These are phyloP conservation scores for Myotis daubentonii DNA, from an alignment of 2,797 vertebrate species.

Conservation along the genomic window DNA sequence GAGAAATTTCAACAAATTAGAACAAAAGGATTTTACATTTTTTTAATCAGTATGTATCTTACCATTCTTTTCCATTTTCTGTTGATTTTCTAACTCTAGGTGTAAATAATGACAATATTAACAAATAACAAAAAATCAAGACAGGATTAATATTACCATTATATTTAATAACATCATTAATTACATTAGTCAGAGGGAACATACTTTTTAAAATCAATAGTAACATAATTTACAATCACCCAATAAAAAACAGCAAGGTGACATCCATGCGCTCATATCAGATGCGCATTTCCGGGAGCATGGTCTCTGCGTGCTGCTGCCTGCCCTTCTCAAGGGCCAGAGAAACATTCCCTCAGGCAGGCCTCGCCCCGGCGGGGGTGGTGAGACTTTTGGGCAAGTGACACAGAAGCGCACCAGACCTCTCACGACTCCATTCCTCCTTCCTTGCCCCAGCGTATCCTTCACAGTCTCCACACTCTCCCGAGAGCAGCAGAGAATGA, in stretches of 20 bases:
- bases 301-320: neutral
- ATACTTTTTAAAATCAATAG: neutral
- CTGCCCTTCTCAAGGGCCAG: neutral
- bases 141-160: too few relatives aligned
- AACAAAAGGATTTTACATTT: neutral
- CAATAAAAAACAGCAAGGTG: neutral
- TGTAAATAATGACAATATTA: neutral
- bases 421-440: neutral
- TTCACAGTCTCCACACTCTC: neutral
- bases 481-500: constrained; percentile 45
- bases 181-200: neutral
- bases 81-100: neutral
- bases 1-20: neutral
- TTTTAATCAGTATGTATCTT: neutral
- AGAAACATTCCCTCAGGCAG: neutral
- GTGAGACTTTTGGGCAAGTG: neutral
- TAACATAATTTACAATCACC: neutral
- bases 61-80: neutral
- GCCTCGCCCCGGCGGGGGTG: neutral
- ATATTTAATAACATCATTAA: too few relatives aligned
- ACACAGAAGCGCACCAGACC: neutral
- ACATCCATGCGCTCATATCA: neutral
- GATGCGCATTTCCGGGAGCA: neutral
- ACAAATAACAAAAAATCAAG: neutral
- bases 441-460: neutral